These are phyloP conservation scores for Orchestes rusci DNA, from an alignment of 2,888 invertebrate species.

Conservation along the genomic window DNA sequence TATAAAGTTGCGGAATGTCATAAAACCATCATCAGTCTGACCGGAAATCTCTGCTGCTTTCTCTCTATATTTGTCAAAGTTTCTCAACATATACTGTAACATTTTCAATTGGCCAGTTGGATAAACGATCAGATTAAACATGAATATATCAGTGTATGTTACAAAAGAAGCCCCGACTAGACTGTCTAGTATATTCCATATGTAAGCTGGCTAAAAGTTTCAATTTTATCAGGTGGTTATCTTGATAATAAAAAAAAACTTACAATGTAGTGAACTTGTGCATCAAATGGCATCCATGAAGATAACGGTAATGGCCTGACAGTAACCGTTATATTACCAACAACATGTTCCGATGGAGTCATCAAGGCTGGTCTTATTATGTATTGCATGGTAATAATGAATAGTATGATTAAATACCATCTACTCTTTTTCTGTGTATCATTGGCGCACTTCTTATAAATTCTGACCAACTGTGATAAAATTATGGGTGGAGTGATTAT, in stretches of 20 bases:
- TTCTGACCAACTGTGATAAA: too few relatives aligned
- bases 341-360: slow-evolving; percentile 8
- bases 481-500: too few relatives aligned
- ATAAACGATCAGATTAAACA: slow-evolving; percentile 28
- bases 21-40: slow-evolving; percentile 6
- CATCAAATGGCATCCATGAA: slow-evolving; percentile 29
- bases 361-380: slow-evolving; percentile 23
- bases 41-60: slow-evolving; percentile 4
- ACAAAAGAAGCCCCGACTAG: slow-evolving; percentile 28
- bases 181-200: slow-evolving; percentile 26
- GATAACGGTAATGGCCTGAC: slow-evolving; percentile 26
- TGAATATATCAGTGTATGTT: slow-evolving; percentile 27
- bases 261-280: slow-evolving; percentile 23
- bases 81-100: slow-evolving; percentile 23
- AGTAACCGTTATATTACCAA: slow-evolving; percentile 14
- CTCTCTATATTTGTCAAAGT: slow-evolving; percentile 24
- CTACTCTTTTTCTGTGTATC: slow-evolving; percentile 20
- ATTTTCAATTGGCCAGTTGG: slow-evolving; percentile 28
- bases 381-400: slow-evolving; percentile 23
- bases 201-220: slow-evolving; percentile 22
- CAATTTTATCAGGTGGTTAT: too few relatives aligned
- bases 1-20: slow-evolving; percentile 18
- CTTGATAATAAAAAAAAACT: too few relatives aligned
- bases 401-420: slow-evolving; percentile 22
- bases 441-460: slow-evolving; percentile 19